phyloP scores from a whole-genome alignment of 2,113 vertebrate species.

The zebrafish (Danio rerio) region GRCz12tu NC_133191.1:44087501-44088000 shows the following conservation, averaged over 20 bases:
- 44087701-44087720: conserved; percentile 49
- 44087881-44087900: conserved; percentile 42
- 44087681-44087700: conserved; percentile 65
- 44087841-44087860: conserved; percentile 31
- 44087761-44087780: conserved; percentile 72
- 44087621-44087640: not conserved
- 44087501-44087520: not conserved
- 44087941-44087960: not conserved
- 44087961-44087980: not conserved
- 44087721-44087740: conserved; percentile 69
- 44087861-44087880: not conserved
- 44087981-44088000: too few relatives aligned
- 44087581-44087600: conserved; percentile 37
- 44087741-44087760: conserved; percentile 52
- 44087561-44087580: conserved; percentile 22
- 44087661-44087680: conserved; percentile 67
- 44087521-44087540: conserved; percentile 24
- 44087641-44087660: conserved; percentile 51
- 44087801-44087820: conserved; percentile 64
- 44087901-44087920: conserved; percentile 31
- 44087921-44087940: not conserved
- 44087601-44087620: conserved; percentile 43
- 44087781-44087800: conserved; percentile 73
- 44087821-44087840: conserved; percentile 54
- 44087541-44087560: not conserved